These are phyloP conservation scores for Nyctalus aviator DNA, from an alignment of 2,797 vertebrate species.

Conservation along the genomic window DNA sequence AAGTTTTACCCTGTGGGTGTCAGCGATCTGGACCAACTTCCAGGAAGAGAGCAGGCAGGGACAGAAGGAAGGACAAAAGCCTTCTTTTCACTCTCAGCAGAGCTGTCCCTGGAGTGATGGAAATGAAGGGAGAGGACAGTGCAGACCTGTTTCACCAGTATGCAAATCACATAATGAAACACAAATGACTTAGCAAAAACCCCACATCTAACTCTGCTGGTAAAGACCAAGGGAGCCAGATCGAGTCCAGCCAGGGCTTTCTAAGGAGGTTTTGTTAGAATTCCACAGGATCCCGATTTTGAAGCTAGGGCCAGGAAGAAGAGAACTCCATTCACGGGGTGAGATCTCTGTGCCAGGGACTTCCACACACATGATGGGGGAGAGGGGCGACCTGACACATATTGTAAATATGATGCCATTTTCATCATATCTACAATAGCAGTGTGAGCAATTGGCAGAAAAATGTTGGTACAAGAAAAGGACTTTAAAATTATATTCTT, in stretches of 20 bases:
- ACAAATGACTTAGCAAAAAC: conserved; percentile 77
- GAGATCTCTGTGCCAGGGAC: background rate
- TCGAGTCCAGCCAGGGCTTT: background rate
- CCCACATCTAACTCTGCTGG: conserved; percentile 1
- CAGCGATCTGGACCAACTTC: conserved; percentile 28
- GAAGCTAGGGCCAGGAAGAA: background rate
- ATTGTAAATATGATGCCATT: too few relatives aligned
- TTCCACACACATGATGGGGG: background rate
- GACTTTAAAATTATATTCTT: background rate
- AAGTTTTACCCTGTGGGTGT: background rate
- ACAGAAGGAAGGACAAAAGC: conserved; percentile 61
- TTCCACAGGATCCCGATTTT: background rate
- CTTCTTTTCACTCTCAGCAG: conserved; percentile 53
- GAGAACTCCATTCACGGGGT: conserved; percentile 8
- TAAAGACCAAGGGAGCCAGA: background rate
- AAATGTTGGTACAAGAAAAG: background rate
- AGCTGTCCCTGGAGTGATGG: conserved; percentile 67
- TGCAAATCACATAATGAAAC: conserved; percentile 73
- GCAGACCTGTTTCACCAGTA: conserved; percentile 73
- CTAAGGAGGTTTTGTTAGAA: conserved; percentile 50
- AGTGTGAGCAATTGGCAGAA: background rate
- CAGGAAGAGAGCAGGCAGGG: conserved; percentile 39
- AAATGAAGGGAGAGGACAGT: conserved; percentile 63
- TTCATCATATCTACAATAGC: background rate
- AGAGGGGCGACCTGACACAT: too few relatives aligned